Conservation (phyloP, 1,140 invertebrate species). For the Achatina immaculata region DNA sequence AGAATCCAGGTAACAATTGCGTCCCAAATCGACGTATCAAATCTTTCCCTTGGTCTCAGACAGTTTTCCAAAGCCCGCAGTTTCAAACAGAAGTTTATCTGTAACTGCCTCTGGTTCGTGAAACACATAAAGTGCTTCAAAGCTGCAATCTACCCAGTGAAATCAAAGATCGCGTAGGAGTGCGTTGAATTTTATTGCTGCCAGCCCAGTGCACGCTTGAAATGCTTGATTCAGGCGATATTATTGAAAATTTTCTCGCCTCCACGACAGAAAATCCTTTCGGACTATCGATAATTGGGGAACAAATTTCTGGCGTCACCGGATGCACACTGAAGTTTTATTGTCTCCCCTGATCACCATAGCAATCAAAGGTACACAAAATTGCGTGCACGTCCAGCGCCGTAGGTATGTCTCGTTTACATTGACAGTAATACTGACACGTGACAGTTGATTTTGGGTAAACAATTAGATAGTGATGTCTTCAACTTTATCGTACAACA, state of each 20-base stretch:
- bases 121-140: constrained; percentile 16
- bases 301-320: constrained; percentile 14
- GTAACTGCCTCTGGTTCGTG: not conserved
- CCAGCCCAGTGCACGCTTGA: constrained; percentile 5
- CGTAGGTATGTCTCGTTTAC: no score
- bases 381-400: not conserved
- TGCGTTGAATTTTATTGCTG: constrained; percentile 12
- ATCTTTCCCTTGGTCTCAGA: not conserved
- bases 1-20: not conserved
- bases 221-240: constrained; percentile 5
- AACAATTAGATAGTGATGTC: no score
- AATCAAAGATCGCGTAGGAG: constrained; percentile 10
- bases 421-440: no score
- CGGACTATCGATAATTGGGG: constrained; percentile 19
- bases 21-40: not conserved
- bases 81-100: not conserved
- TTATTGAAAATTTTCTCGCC: constrained; percentile 10
- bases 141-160: not conserved
- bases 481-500: no score
- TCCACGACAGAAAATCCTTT: not conserved
- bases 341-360: constrained; percentile 7
- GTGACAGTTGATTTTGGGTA: no score
- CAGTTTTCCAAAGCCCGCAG: not conserved
- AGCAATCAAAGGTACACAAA: constrained; percentile 15
- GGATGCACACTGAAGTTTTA: constrained; percentile 11